Evolutionary conservation across 1,140 invertebrate genomes (phyloP).

Genomic region (Drosophila gunungcola): DNA sequence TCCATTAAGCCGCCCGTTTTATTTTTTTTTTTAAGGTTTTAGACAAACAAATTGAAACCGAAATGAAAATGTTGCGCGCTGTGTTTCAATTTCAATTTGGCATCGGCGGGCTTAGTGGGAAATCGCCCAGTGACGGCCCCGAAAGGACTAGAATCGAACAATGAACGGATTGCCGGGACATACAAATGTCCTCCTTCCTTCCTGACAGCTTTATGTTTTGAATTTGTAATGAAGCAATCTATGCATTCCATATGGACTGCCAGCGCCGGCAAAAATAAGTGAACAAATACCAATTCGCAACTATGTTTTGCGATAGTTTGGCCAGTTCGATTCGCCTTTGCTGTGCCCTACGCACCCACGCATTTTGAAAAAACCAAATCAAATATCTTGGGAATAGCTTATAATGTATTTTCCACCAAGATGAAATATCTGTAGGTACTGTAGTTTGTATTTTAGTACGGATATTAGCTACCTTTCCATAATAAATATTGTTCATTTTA

Average conservation of each 20-base stretch:
- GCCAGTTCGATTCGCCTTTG: neutral
- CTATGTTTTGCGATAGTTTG: constrained; percentile 45
- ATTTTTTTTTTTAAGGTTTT: constrained; percentile 53
- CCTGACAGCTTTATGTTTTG: constrained; percentile 54
- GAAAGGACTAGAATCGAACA: constrained; percentile 19
- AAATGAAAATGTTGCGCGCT: constrained; percentile 29
- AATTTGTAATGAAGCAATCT: constrained; percentile 51
- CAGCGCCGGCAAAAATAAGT: constrained; percentile 7
- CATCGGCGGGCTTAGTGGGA: constrained; percentile 36
- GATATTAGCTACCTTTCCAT: too few species aligned
- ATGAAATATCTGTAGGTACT: too few species aligned
- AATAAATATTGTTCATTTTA: too few species aligned
- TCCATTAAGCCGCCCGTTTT: neutral
- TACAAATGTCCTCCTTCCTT: constrained; percentile 46
- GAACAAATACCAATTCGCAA: constrained; percentile 37
- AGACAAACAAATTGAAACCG: constrained; percentile 46
- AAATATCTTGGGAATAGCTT: too few species aligned
- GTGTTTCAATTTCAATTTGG: constrained; percentile 44
- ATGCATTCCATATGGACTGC: constrained; percentile 32
- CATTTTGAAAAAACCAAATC: neutral
- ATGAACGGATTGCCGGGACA: constrained; percentile 29
- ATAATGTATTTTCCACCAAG: too few species aligned
- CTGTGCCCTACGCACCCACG: constrained; percentile 5
- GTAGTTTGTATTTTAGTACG: too few species aligned
- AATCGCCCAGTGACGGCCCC: constrained; percentile 20